phyloP scores from a whole-genome alignment of 2,113 vertebrate genomes.

The Lagopus muta region DNA sequence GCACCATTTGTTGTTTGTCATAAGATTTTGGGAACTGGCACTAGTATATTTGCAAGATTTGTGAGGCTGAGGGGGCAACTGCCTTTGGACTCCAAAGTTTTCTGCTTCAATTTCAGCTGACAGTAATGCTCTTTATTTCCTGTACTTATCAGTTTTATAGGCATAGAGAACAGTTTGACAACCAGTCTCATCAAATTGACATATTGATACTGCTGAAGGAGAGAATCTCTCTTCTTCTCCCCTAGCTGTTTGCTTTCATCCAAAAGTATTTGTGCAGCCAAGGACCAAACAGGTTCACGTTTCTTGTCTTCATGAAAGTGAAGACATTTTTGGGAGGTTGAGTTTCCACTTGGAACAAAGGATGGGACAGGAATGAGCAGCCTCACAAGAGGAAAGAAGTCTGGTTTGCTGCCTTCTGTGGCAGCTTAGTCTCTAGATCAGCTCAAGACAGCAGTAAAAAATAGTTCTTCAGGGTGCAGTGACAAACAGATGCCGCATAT shows the following conservation, averaged over 20 bases:
- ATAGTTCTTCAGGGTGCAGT: not conserved
- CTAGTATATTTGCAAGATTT: not conserved
- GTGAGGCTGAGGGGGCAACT: accelerated
- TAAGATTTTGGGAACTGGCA: not conserved
- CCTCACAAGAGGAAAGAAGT: not conserved
- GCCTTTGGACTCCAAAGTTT: not conserved
- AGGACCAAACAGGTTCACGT: accelerated
- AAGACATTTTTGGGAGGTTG: not conserved
- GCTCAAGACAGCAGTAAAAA: not conserved
- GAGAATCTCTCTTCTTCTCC: not conserved
- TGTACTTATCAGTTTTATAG: not conserved
- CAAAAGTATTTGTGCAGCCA: accelerated
- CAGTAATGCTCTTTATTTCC: not conserved
- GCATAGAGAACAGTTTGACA: not conserved
- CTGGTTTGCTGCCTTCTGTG: not conserved
- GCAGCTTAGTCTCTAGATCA: not conserved
- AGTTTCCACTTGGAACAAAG: not conserved
- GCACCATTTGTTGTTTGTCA: not conserved
- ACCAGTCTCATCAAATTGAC: not conserved
- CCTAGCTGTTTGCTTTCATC: not conserved
- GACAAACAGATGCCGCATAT: not conserved
- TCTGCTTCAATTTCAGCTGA: not conserved
- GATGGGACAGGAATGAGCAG: not conserved
- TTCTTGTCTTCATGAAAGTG: not conserved
- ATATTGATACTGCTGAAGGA: not conserved